These are phyloP conservation scores for Gambusia affinis DNA, from an alignment of 2,113 vertebrate species.

Conservation along the genomic window DNA sequence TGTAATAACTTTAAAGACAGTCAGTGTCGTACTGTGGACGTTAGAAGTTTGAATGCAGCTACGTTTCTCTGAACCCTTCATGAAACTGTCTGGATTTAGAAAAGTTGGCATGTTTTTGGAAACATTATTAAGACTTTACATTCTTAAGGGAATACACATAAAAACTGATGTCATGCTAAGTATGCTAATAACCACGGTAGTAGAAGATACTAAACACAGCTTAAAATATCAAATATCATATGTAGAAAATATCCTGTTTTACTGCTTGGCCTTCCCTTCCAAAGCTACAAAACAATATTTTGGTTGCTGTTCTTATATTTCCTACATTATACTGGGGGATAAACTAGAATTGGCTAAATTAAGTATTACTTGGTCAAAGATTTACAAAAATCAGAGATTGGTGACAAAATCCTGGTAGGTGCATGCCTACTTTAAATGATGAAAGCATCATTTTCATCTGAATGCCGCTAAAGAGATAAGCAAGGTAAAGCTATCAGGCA, in stretches of 20 bases:
- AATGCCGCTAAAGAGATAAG: slow-evolving; percentile 13
- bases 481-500: slow-evolving; percentile 24
- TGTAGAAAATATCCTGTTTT: not conserved
- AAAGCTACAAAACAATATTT: not conserved
- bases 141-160: not conserved
- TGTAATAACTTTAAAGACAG: no score
- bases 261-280: not conserved
- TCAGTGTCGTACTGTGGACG: no score
- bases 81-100: no score
- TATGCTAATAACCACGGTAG: not conserved
- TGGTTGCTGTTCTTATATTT: not conserved
- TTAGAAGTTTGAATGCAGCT: no score
- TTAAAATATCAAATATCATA: not conserved
- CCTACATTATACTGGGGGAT: not conserved
- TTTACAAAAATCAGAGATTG: not conserved
- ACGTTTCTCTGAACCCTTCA: no score
- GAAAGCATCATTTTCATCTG: slow-evolving; percentile 1
- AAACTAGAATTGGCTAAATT: not conserved
- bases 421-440: slow-evolving; percentile 9
- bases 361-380: not conserved
- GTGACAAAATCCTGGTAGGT: not conserved
- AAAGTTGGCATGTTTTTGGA: no score
- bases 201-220: not conserved
- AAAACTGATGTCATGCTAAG: not conserved
- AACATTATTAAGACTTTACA: not conserved